Evolutionary conservation across 2,797 vertebrate genomes (phyloP), one percentile per base, ranked within the genome.

Genomic region (Brachyrhaphis roseni): DNA sequence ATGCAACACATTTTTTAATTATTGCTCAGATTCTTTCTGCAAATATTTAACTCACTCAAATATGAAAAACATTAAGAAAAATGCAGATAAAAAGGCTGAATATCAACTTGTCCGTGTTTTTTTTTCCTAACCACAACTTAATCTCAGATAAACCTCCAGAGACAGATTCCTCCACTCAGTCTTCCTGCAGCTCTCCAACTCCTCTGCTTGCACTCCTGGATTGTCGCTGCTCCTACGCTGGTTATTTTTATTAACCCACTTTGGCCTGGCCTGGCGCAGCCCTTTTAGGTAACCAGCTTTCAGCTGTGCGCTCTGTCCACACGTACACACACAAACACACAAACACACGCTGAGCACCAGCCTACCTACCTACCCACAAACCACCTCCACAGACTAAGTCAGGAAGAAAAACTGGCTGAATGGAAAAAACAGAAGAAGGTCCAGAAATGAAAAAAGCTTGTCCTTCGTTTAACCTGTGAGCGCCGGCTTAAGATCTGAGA

Each of bases 201-300:
- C 93, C 91, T 93, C 92, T 93, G 92, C 93, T 87, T 94, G 93
- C 93, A 93, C 95, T 94, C 91, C 94, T 95, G 95, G 93, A 92
- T 94, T 93, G 94, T 93, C 93, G 86, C 89, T 92, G 92, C 93
- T 95, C 94, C 94, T 94, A 94, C 91, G 93, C 94, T 93, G 94
- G 95, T 96, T 96, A 96, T 96, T 95, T 96, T 95, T 96, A 95
- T 95, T 95, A 95, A 95, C 95, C 95, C 95, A 95, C 95, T 96
- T 95, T 94, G 95, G 94, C 94, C 95, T 92, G 95, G 92, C 94
- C 92, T 92, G 94, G 92, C 93, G 91, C 89, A 84, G 91, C 88
- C 93, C 92, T 94, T 96, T 96, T 95, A 95, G 94, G 95, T 96
- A 96, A 96, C 94, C 92, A 90, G 95, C 95, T 96, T 96, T 95